Conservation (phyloP, 2,888 invertebrate species). For the Melinopterus prodromus region DNA sequence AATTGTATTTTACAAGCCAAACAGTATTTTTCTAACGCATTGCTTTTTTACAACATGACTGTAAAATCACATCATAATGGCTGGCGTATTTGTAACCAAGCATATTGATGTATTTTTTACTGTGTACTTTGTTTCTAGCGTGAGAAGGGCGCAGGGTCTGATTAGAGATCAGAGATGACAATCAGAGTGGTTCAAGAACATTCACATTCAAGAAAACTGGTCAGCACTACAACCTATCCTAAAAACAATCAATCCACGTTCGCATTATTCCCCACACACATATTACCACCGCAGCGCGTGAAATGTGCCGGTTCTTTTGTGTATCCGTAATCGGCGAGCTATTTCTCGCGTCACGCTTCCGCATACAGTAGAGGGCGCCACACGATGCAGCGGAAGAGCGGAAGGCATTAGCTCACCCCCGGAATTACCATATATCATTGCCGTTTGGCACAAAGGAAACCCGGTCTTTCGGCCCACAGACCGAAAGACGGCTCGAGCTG, state of each 20-base stretch:
- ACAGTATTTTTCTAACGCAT: no score
- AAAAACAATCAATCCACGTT: background rate
- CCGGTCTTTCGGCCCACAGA: background rate
- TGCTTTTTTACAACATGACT: no score
- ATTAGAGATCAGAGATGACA: no score
- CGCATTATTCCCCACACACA: background rate
- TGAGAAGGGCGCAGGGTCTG: no score
- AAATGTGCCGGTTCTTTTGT: background rate
- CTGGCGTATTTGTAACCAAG: no score
- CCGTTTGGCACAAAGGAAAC: conserved; percentile 25
- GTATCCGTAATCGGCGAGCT: background rate
- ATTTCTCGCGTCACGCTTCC: background rate
- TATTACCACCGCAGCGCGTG: background rate
- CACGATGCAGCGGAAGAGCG: conserved; percentile 8
- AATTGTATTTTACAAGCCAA: no score
- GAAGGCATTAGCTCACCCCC: conserved; percentile 12
- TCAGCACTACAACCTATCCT: background rate
- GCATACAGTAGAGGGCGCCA: background rate
- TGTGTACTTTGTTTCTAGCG: no score
- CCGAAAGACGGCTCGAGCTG: background rate
- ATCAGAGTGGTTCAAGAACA: no score
- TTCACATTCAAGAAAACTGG: background rate
- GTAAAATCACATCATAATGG: no score
- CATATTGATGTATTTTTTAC: no score
- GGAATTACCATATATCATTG: conserved; percentile 27